Conservation (phyloP, 2,888 invertebrate species). For the Trichopoda pennipes region DNA sequence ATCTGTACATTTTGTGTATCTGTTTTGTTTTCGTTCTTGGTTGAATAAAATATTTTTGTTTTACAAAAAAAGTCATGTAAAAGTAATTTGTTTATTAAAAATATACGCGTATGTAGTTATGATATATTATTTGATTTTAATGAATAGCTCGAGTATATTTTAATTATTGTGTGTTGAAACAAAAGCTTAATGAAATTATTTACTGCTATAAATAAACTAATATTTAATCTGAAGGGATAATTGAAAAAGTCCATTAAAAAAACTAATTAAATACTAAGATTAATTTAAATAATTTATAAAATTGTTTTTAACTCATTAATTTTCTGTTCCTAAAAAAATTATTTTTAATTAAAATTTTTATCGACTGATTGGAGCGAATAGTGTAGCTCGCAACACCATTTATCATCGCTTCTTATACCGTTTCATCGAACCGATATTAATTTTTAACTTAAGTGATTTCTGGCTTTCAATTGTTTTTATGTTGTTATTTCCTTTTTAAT, state of each 20-base stretch:
- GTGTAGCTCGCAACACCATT: too few species aligned
- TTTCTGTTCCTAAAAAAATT: too few species aligned
- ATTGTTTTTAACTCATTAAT: not conserved
- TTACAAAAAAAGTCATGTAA: slow-evolving; percentile 5
- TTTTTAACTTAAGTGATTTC: too few species aligned
- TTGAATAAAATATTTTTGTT: slow-evolving; percentile 12
- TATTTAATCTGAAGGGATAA: slow-evolving; percentile 2
- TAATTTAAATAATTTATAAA: slow-evolving; percentile 22
- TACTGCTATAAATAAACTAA: slow-evolving; percentile 23
- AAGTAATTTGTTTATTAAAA: slow-evolving; percentile 38
- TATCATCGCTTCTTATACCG: too few species aligned
- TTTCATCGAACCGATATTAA: too few species aligned
- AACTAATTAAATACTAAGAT: slow-evolving; percentile 31
- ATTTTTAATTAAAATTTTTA: too few species aligned
- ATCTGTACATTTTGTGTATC: slow-evolving; percentile 31
- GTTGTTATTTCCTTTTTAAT: too few species aligned
- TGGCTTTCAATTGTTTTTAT: too few species aligned
- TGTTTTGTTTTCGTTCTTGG: slow-evolving; percentile 25
- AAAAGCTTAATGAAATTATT: slow-evolving; percentile 1
- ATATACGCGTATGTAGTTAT: slow-evolving; percentile 69
- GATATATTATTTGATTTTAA: slow-evolving; percentile 43
- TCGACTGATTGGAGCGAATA: too few species aligned
- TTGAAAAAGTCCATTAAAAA: not conserved
- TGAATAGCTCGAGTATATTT: slow-evolving; percentile 16
- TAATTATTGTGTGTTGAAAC: slow-evolving; percentile 26